A percentile compares a stretch with the other conserved stretches of the same genome.
Conservation (phyloP, 2,113 vertebrate genomes). For the Rhagologus leucostigma region DNA sequence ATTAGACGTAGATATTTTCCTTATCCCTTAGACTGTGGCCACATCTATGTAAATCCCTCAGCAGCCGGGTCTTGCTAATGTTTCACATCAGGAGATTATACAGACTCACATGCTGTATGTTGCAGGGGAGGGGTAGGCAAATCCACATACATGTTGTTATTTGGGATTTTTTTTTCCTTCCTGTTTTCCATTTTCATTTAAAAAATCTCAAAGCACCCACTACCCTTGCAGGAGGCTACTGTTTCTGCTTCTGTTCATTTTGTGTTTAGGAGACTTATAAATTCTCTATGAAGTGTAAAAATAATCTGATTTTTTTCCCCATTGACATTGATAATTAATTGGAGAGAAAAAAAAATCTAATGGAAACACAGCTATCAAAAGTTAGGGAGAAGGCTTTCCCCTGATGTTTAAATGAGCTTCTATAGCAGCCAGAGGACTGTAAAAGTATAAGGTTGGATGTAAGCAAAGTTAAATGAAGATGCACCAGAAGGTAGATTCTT, state of each 20-base stretch:
- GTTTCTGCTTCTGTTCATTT: background rate
- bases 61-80: background rate
- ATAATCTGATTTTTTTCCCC: background rate
- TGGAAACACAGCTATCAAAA: background rate
- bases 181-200: background rate
- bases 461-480: constrained; percentile 9
- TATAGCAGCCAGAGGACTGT: background rate
- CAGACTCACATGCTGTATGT: background rate
- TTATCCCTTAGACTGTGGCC: background rate
- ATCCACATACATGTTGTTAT: rapidly evolving
- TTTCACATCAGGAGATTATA: background rate
- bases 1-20: background rate
- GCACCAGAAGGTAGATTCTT: constrained; percentile 31
- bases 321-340: background rate
- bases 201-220: background rate
- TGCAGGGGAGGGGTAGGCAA: background rate
- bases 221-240: background rate
- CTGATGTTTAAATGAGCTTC: background rate
- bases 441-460: background rate
- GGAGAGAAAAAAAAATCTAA: background rate
- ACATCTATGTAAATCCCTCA: background rate
- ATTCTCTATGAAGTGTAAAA: background rate
- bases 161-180: background rate
- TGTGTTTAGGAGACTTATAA: background rate
- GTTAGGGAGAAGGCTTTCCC: background rate